Evolutionary conservation across 2,113 vertebrate genomes (phyloP).

Genomic region (Antennarius striatus): DNA sequence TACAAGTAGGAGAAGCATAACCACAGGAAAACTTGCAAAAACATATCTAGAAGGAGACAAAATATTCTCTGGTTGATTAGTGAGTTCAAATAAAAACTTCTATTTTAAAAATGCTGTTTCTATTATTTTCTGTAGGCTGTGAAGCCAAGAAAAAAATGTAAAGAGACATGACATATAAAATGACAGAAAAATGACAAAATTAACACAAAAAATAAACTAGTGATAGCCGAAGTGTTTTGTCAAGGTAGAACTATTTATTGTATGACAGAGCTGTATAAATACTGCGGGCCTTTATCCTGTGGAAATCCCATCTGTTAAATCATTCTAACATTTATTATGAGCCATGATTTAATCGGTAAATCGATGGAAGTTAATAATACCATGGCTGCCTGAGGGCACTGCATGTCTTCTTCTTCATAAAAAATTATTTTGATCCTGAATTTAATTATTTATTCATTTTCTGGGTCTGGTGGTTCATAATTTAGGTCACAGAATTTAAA

Average conservation of each 20-base stretch:
- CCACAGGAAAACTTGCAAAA: too few species aligned
- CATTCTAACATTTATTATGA: background rate
- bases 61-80: too few species aligned
- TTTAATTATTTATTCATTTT: constrained; percentile 72
- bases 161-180: too few species aligned
- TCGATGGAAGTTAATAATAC: constrained; percentile 34
- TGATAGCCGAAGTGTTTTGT: background rate
- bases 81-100: too few species aligned
- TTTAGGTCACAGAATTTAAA: constrained; percentile 68
- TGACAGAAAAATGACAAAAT: too few species aligned
- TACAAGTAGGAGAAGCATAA: too few species aligned
- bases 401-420: constrained; percentile 43
- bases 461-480: constrained; percentile 66
- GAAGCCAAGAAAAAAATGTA: too few species aligned
- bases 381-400: constrained; percentile 26
- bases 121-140: too few species aligned
- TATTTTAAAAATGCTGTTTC: too few species aligned
- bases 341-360: constrained; percentile 41
- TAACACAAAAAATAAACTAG: background rate
- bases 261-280: background rate
- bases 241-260: background rate
- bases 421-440: constrained; percentile 62
- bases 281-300: background rate
- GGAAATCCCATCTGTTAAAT: constrained; percentile 3
- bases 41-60: too few species aligned